Evolutionary conservation across 2,888 invertebrate species (phyloP).

Genomic region (Blera fallax): DNA sequence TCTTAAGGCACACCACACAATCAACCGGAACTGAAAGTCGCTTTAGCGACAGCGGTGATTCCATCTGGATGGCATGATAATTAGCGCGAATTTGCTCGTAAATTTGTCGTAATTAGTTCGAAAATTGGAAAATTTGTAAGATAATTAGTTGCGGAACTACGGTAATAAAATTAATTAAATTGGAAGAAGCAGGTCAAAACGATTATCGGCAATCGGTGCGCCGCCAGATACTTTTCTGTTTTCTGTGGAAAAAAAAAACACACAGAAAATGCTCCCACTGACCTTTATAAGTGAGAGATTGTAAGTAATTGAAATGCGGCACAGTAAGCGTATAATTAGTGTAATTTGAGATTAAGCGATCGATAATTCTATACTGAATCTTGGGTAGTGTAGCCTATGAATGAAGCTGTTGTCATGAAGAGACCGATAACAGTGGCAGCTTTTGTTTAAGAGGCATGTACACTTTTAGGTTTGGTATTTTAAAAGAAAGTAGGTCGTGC

Average conservation of each 20-base stretch:
- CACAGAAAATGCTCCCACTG: neutral
- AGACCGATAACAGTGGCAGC: neutral
- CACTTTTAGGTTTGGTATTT: no score
- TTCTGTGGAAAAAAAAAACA: neutral
- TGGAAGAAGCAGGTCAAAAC: conserved; percentile 1
- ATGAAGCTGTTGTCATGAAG: neutral
- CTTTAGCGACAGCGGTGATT: neutral
- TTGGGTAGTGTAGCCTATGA: neutral
- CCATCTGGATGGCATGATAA: conserved; percentile 13
- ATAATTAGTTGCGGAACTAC: conserved; percentile 22
- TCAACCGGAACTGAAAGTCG: neutral
- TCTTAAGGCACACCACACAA: neutral
- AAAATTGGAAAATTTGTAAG: conserved; percentile 20
- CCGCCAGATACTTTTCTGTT: neutral
- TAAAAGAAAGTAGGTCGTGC: no score
- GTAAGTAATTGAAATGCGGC: neutral
- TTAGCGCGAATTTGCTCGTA: conserved; percentile 31
- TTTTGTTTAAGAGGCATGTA: no score
- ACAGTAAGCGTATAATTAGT: neutral
- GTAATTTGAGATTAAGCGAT: neutral
- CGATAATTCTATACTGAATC: neutral
- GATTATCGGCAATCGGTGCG: neutral
- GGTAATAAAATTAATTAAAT: neutral
- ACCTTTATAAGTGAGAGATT: neutral
- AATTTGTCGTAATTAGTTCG: conserved; percentile 23